Percentiles rank a stretch among this genome's conserved stretches.
Evolutionary conservation across 2,113 vertebrate genomes (phyloP).

Genomic region (Talpa occidentalis): DNA sequence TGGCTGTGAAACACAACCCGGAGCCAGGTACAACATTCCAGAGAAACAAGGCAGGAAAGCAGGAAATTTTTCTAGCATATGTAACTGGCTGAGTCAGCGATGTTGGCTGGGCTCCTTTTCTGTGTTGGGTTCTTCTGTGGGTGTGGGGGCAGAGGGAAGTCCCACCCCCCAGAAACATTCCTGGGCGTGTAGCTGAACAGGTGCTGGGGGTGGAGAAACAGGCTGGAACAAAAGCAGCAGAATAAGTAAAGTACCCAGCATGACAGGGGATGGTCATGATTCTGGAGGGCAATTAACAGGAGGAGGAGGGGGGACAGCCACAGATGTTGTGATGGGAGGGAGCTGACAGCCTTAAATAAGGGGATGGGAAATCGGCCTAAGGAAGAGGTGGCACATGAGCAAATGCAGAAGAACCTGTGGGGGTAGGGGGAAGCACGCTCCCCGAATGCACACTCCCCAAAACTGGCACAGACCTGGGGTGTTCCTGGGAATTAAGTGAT

Average conservation of each 20-base stretch:
- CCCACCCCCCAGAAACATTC: not conserved
- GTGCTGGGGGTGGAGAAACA: accelerated
- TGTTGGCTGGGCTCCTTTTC: accelerated
- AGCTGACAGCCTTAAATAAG: not conserved
- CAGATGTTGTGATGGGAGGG: accelerated
- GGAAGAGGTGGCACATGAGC: not conserved
- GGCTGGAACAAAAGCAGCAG: not conserved
- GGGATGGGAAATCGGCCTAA: accelerated
- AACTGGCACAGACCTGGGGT: accelerated
- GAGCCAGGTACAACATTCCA: not conserved
- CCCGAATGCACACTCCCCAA: not conserved
- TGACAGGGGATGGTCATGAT: accelerated
- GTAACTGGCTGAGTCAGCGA: not conserved
- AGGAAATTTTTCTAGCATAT: not conserved
- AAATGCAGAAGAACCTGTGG: not conserved
- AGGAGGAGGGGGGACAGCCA: not conserved
- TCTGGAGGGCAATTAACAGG: no score
- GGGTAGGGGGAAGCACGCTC: accelerated
- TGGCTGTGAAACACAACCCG: not conserved
- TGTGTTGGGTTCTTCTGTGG: not conserved
- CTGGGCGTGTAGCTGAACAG: accelerated
- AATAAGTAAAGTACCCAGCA: not conserved
- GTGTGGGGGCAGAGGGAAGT: accelerated
- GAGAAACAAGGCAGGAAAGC: not conserved
- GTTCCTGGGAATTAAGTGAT: not conserved